Conservation (phyloP, 2,888 invertebrate genomes). For the Scrobipalpa atriplicella region DNA sequence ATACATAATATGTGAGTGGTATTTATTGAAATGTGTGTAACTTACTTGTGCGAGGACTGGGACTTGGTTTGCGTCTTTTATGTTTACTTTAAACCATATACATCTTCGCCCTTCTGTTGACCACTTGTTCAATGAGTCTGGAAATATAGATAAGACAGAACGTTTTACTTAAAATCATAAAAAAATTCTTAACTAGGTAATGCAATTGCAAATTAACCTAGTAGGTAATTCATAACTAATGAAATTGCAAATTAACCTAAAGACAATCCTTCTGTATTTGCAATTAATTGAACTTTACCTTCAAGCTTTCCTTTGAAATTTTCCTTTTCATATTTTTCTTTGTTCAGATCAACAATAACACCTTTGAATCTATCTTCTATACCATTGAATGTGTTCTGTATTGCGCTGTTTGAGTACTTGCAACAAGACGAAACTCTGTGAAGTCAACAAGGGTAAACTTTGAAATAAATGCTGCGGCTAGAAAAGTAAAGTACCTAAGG, state of each 20-base stretch:
- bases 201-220: not conserved
- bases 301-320: slow-evolving; percentile 53
- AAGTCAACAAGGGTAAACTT: slow-evolving; percentile 23
- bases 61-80: slow-evolving; percentile 86
- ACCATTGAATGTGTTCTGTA: slow-evolving; percentile 49
- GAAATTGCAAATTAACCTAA: not conserved
- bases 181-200: not conserved
- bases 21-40: slow-evolving; percentile 27
- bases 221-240: not conserved
- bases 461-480: too few species aligned
- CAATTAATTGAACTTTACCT: slow-evolving; percentile 44
- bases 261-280: not conserved
- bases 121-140: slow-evolving; percentile 89
- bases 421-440: slow-evolving; percentile 42
- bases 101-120: slow-evolving; percentile 84
- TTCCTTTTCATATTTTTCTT: slow-evolving; percentile 48
- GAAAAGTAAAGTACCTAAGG: too few species aligned
- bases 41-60: slow-evolving; percentile 87
- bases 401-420: slow-evolving; percentile 40
- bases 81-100: slow-evolving; percentile 91
- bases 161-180: too few species aligned
- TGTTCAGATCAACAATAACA: slow-evolving; percentile 58
- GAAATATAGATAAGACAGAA: slow-evolving; percentile 37
- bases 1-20: not conserved
- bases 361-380: slow-evolving; percentile 62